Base-by-base conservation (phyloP, 2,888 invertebrate genomes). In the Tyria jacobaeae region DNA sequence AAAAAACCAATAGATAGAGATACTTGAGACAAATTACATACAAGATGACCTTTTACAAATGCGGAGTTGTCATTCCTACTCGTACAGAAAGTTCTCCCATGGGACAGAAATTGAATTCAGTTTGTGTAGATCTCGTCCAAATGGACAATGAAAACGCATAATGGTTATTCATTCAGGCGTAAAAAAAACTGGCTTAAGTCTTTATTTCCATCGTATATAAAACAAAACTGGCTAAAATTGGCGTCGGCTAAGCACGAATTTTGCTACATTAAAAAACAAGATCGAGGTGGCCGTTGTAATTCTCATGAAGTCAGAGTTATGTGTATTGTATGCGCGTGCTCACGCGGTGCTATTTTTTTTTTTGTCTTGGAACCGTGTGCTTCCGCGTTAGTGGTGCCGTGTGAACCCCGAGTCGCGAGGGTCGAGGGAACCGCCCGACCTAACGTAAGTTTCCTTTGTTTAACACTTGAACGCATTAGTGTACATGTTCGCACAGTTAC, bases 401-500 rank as follows among this genome's bases (percentile, higher is more conserved):
- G 92, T 87, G 92, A 92, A 91, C 87, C 68, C 75, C 70, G 85
- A 84, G 88, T 86, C 66, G 76, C 71, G 86, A 85, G 89, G 89
- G 89, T 87, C 88, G 87, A 86, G 87, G 84, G 86, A 89, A 86
- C 81, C 79, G 76, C 72, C 80, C 86, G 85, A 88, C 85, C 86
- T 87, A 85, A 81, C 81, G 82, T 80, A 81, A 83, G 82, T 78
- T 89, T 87, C 87, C 89, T 91, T 91, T 91, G 90, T 91, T 90
- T 86, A 79, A 82, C 81, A 79, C 80, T 89, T 90, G 83, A 78
- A 82, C 82, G 79, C 81, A 79, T 82, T 81, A 79, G 74, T 76
- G 76, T 78, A 73, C 31, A 75, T 74, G 73, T 80, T 80, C 79
- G 75, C 80, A 81, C 75, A 80, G 70, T 66, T 56, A 57, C 57